Evolutionary conservation across 1,140 invertebrate species (phyloP).

Genomic region (Drosophila aff.): DNA sequence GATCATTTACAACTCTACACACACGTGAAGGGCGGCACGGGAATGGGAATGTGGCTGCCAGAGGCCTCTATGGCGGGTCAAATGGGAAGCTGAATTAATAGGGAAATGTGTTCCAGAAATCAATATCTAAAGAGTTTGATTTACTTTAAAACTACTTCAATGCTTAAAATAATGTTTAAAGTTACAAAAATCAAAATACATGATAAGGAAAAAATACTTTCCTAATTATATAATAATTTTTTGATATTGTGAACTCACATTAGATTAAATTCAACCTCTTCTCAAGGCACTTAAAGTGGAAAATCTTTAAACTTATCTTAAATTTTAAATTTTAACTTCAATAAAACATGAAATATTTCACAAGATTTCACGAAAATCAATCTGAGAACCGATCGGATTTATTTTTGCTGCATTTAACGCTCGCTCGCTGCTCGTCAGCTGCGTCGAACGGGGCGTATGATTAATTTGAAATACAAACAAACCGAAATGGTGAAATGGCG

Average conservation of each 20-base stretch:
- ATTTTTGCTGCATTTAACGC: slow-evolving; percentile 48
- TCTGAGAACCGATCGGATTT: slow-evolving; percentile 51
- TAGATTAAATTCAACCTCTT: background rate
- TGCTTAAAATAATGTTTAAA: background rate
- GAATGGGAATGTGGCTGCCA: slow-evolving; percentile 1
- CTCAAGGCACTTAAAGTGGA: fast-evolving
- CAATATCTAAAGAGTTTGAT: background rate
- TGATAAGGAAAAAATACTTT: background rate
- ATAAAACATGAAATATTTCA: background rate
- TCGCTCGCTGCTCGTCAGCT: slow-evolving; percentile 28
- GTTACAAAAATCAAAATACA: fast-evolving
- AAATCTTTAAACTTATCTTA: background rate
- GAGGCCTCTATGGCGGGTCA: slow-evolving; percentile 36
- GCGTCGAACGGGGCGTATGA: slow-evolving; percentile 66
- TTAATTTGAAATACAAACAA: slow-evolving; percentile 83
- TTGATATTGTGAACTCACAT: background rate
- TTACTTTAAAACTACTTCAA: background rate
- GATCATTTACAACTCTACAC: slow-evolving; percentile 82
- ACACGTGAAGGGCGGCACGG: slow-evolving; percentile 39
- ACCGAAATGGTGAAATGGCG: slow-evolving; percentile 38
- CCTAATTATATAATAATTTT: too few species aligned
- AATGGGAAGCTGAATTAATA: slow-evolving; percentile 6
- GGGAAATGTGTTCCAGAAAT: slow-evolving; percentile 34
- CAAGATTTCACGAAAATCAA: slow-evolving; percentile 27
- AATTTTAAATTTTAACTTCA: background rate